These are phyloP conservation scores for Danio aesculapii DNA, from an alignment of 2,797 vertebrate genomes.

Conservation along the genomic window DNA sequence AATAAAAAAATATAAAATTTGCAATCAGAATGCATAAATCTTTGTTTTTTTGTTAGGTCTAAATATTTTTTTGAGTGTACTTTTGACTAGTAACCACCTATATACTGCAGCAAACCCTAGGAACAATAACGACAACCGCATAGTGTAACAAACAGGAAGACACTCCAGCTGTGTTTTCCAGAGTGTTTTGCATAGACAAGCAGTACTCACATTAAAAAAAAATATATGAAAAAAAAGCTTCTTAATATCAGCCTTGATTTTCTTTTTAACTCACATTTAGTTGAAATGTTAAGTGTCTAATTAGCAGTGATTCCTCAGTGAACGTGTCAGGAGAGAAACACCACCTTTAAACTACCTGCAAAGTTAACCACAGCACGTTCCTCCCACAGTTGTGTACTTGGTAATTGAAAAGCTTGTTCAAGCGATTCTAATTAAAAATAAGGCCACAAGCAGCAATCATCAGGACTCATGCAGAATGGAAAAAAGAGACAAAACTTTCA, in stretches of 20 bases:
- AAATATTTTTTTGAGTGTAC: no score
- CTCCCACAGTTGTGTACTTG: not conserved
- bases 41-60: no score
- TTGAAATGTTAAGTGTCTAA: not conserved
- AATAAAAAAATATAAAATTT: no score
- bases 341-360: not conserved
- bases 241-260: not conserved
- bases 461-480: not conserved
- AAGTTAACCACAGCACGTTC: not conserved
- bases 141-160: not conserved
- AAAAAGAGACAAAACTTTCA: not conserved
- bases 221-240: not conserved
- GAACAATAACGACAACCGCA: not conserved
- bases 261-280: not conserved
- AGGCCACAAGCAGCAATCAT: not conserved
- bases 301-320: slow-evolving; percentile 14
- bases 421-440: slow-evolving; percentile 8
- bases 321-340: not conserved
- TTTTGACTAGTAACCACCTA: not conserved
- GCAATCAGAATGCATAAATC: no score
- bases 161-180: not conserved
- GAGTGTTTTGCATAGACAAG: not conserved
- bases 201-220: not conserved
- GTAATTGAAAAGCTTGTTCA: slow-evolving; percentile 16
- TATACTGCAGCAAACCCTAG: not conserved